A percentile compares a stretch with the other conserved stretches of the same genome.
Evolutionary conservation across 2,113 vertebrate species (phyloP).

Genomic region (Chionodraco myersi): DNA sequence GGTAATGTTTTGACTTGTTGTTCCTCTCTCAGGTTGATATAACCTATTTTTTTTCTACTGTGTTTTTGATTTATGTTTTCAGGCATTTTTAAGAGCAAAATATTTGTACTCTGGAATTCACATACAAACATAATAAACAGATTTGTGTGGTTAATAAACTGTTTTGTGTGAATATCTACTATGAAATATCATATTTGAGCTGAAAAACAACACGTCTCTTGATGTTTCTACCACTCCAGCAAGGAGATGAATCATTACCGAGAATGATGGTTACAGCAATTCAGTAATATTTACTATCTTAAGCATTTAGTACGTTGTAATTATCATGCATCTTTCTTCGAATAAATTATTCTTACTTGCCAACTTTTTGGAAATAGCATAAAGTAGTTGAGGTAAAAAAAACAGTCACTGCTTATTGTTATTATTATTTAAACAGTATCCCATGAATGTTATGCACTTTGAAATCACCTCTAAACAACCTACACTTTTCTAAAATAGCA

Average conservation of each 20-base stretch:
- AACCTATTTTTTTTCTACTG: conserved; percentile 77
- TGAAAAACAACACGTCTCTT: too few species aligned
- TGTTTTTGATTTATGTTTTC: conserved; percentile 76
- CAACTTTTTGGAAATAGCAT: too few species aligned
- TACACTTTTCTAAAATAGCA: too few species aligned
- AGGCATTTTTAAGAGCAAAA: conserved; percentile 76
- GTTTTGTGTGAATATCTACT: neutral
- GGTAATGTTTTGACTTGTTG: conserved; percentile 72
- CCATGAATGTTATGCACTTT: too few species aligned
- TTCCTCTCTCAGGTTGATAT: conserved; percentile 81
- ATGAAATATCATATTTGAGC: rapidly evolving
- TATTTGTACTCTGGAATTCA: conserved; percentile 81
- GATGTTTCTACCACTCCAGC: too few species aligned
- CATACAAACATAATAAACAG: conserved; percentile 77
- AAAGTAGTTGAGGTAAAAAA: too few species aligned
- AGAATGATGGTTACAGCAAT: neutral
- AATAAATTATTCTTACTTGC: neutral
- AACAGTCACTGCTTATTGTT: too few species aligned
- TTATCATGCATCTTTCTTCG: rapidly evolving
- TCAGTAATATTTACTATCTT: too few species aligned
- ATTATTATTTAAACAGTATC: too few species aligned
- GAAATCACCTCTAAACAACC: too few species aligned
- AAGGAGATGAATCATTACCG: neutral
- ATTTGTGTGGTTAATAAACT: conserved; percentile 67
- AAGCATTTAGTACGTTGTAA: neutral